Conservation (phyloP, 2,888 invertebrate genomes). For the Eristalinus aeneus region DNA sequence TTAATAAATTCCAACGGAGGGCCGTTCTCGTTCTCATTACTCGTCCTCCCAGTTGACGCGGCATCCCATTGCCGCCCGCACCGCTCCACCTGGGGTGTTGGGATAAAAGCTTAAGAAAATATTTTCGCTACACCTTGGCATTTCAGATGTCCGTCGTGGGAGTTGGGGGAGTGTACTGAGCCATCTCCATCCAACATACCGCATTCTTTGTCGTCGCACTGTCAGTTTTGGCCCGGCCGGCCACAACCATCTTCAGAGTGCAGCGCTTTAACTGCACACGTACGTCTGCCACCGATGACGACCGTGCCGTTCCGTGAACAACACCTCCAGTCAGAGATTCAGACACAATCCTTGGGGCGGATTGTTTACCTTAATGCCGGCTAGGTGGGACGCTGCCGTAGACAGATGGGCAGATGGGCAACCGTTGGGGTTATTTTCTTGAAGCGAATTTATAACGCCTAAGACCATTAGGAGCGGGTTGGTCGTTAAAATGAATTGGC, state of each 20-base stretch:
- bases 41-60: neutral
- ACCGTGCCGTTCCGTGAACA: neutral
- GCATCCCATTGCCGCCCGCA: neutral
- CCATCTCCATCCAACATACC: neutral
- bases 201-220: slow-evolving; percentile 59
- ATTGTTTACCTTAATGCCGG: slow-evolving; percentile 58
- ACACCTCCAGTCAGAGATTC: slow-evolving; percentile 31
- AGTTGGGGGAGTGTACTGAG: neutral
- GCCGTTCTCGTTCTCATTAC: slow-evolving; percentile 32
- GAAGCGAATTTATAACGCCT: slow-evolving; percentile 69
- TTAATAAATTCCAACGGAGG: slow-evolving; percentile 64
- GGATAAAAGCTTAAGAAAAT: slow-evolving; percentile 69
- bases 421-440: slow-evolving; percentile 57
- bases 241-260: slow-evolving; percentile 52
- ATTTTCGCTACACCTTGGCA: slow-evolving; percentile 68
- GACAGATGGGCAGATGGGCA: neutral
- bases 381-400: neutral
- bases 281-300: slow-evolving; percentile 1
- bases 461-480: slow-evolving; percentile 57
- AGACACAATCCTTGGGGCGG: slow-evolving; percentile 52
- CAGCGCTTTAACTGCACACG: slow-evolving; percentile 58
- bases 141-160: slow-evolving; percentile 42
- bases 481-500: slow-evolving; percentile 71
- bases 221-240: slow-evolving; percentile 34
- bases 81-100: slow-evolving; percentile 36